Evolutionary conservation across 2,797 vertebrate genomes (phyloP), one percentile per base, ranked within the genome.

Genomic region (Galaxias olidus): DNA sequence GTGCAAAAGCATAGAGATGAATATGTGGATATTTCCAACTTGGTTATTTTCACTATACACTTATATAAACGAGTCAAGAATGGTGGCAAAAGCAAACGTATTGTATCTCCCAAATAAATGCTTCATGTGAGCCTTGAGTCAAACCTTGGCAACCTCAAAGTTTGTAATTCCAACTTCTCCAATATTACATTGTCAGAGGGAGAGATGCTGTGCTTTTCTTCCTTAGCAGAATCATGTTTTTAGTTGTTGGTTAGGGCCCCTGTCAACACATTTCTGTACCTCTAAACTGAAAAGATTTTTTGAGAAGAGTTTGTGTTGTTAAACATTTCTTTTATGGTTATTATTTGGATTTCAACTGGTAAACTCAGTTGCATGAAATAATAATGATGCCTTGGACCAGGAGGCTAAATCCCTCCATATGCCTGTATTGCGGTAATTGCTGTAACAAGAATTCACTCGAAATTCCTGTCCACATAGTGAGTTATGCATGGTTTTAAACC

Each of bases 361-460:
- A 54, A 61, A 59, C 61, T 48, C 40, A 19, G 15, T 68, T 61
- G 69, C 41, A 68, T 10, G 40, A 61, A 69, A 73, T 70, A 64
- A 56, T 48, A 60, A 59, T 70, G 52, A 52, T 59, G 18, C 53
- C 62, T 65, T 63, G 56, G 58, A 62, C 30, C 46, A 73, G 55
- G 47, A 52, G 41, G 41, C 48, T 69, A 59, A 78, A 66, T 66
- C 46, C 17, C 51, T 58, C 71, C 71, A 69, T 58, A 68, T 79
- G 75, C 69, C 59, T 48, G 56, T 58, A n/a, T 60, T 70, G 55
- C 56, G 61, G 55, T 63, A 72, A 78, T 79, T 61, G 69, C 59
- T 57, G 54, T 62, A 50, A 70, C 40, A 41, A 57, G 43, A 69
- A 66, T 48, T 65, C 54, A 40, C 53, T 78, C 45, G 48, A 66